Evolutionary conservation across 2,113 vertebrate species (phyloP), one percentile per base, ranked within the genome.

Genomic region (Nymphicus hollandicus): DNA sequence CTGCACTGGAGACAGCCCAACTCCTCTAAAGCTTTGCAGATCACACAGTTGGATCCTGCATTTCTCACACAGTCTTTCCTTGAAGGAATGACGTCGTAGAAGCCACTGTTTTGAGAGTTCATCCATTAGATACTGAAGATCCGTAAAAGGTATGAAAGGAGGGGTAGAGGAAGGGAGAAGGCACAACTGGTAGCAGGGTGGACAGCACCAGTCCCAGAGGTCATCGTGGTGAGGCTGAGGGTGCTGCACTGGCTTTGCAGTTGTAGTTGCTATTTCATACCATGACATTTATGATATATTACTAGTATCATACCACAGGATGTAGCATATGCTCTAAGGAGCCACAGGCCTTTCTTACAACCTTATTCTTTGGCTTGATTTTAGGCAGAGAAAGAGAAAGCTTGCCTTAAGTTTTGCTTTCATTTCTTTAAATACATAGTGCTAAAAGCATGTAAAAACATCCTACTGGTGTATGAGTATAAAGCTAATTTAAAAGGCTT

Each of bases 401-500:
- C 65, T 22, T 19, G 46, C 72, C 49, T 55, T 63, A 78, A 74
- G 19, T 86, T 88, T 52, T 65, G 31, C 41, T 89, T 93, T 89
- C 63, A 83, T 86, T 55, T 91, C 52, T 89, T 58, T 82, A 35
- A 91, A 68, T 1, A 70, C 17, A 47, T 41, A 79, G 43, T 7
- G 46, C 71, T 89, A 82, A 88, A 82, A 85, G 55, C 65, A 73
- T 12, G 16, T 84, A 69, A 66, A 95, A 91, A 56, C 46, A 58
- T 49, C 58, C 43, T 35, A 16, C 13, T 43, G 66, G 23, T 66
- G 7, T 61, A 80, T 70, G 89, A 83, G 28, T 50, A 46, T 39
- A 80, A 88, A 82, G 31, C 39, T 55, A 70, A 66, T 88, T 83
- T 77, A 44, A 91, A 92, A 90, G 46, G 37, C 72, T 91, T 87